These are phyloP conservation scores for Archocentrus centrarchus DNA, from an alignment of 2,113 vertebrate species.

Conservation along the genomic window DNA sequence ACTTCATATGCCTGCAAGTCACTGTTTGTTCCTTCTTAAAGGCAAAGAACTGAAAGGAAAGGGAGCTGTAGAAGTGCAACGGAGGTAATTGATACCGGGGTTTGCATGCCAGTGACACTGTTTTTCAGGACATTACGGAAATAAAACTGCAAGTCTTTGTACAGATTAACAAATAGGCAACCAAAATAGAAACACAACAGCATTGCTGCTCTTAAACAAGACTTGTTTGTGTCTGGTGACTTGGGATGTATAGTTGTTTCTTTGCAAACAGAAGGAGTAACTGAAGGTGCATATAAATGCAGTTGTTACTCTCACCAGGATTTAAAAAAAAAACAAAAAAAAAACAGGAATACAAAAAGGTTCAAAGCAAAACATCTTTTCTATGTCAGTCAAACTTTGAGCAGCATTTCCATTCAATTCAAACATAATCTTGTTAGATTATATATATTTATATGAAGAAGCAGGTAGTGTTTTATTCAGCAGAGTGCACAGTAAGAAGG, in stretches of 20 bases:
- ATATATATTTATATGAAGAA: background rate
- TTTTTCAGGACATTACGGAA: slow-evolving; percentile 72
- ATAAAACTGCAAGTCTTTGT: slow-evolving; percentile 61
- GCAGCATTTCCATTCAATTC: background rate
- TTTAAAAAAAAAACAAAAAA: background rate
- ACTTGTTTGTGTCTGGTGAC: slow-evolving; percentile 46
- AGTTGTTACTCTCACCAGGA: slow-evolving; percentile 20
- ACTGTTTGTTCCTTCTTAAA: slow-evolving; percentile 69
- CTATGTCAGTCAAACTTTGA: background rate
- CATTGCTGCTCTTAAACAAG: slow-evolving; percentile 12
- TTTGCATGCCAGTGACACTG: slow-evolving; percentile 52
- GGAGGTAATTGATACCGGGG: slow-evolving; percentile 78
- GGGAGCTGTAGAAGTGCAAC: slow-evolving; percentile 48
- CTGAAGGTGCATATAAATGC: slow-evolving; percentile 10
- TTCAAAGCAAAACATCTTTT: slow-evolving; percentile 15
- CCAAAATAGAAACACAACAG: slow-evolving; percentile 60
- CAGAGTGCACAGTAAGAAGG: background rate
- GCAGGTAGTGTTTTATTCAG: accelerated
- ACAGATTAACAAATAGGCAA: slow-evolving; percentile 55
- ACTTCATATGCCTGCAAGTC: slow-evolving; percentile 69
- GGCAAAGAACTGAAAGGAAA: slow-evolving; percentile 43
- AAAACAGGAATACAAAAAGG: background rate
- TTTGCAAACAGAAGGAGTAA: slow-evolving; percentile 34
- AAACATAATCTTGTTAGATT: background rate
- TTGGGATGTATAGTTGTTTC: slow-evolving; percentile 33